Base-by-base conservation (phyloP, 2,888 invertebrate species). In the Amiota minor region DNA sequence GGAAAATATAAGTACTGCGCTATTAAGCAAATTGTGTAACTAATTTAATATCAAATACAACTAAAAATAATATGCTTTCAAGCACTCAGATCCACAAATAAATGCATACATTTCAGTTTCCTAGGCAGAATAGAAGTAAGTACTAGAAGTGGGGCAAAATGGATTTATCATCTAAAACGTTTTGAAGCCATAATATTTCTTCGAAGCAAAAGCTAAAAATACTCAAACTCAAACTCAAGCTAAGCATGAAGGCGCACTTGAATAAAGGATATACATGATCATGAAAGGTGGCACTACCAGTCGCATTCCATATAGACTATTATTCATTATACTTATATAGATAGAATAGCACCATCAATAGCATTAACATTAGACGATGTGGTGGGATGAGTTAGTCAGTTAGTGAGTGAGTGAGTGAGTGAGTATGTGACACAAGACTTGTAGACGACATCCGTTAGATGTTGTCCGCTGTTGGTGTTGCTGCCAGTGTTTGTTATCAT, bases 401-500 rank as follows among this genome's bases (percentile, higher is more conserved):
- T 47, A 69, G 14, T 45, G 72, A 73, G 76, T 75, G 70, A 76
- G 81, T 74, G 45, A 71, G 55, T 61, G 78, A 72, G 71, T 76
- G 50, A 78, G 76, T 80, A 80, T 64, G 46, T 35, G 35, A 35
- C 6, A 35, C 35, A 35, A 35, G 23, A 50, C 23, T 23, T 23
- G 23, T 1, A 23, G 23, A 23, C 1, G 23, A 23, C 1, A 23
- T 23, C 2, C 23, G 23, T 23, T 23, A 23, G 23, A 35, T 35
- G n/a, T n/a, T n/a, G n/a, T n/a, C n/a, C n/a, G 35, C 35, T 35
- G 35, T 35, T 35, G 6, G 35, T 35, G 35, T 8, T 23, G 23
- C 23, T 35, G 35, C 35, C 35, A 35, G 35, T n/a, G 18, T 59
- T 16, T 83, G 83, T 81, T 85, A 83, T 83, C 84, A 83, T 83